Percentiles rank a stretch among this genome's conserved stretches.
These are phyloP conservation scores for Gobius niger DNA, from an alignment of 2,113 vertebrate genomes.

Conservation along the genomic window DNA sequence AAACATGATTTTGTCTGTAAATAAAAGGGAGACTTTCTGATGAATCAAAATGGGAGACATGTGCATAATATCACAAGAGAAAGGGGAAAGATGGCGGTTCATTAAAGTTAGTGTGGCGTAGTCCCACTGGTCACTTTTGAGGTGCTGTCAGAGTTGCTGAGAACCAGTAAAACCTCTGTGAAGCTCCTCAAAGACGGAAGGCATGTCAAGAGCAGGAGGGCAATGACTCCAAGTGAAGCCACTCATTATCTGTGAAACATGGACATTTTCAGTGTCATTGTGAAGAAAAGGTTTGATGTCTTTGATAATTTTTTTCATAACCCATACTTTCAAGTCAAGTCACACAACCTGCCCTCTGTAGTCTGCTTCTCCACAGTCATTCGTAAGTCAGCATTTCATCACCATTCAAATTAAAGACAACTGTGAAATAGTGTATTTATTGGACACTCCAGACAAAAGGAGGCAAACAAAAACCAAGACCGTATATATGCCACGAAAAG, in stretches of 20 bases:
- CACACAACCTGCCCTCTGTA: neutral
- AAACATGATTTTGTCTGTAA: too few relatives aligned
- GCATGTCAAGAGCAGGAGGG: slow-evolving; percentile 49
- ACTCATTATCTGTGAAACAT: slow-evolving; percentile 33
- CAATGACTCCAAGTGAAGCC: slow-evolving; percentile 33
- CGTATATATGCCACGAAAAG: neutral
- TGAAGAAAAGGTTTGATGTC: neutral
- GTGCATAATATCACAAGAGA: slow-evolving; percentile 58
- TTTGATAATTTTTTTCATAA: neutral
- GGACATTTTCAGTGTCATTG: slow-evolving; percentile 32
- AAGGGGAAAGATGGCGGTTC: slow-evolving; percentile 62
- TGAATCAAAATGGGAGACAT: slow-evolving; percentile 15
- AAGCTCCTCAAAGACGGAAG: slow-evolving; percentile 51
- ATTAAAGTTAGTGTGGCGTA: slow-evolving; percentile 64
- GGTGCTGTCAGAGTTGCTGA: slow-evolving; percentile 48
- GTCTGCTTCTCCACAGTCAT: too few relatives aligned
- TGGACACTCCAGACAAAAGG: too few relatives aligned
- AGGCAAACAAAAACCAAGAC: too few relatives aligned
- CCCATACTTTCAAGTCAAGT: neutral
- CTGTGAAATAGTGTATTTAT: too few relatives aligned
- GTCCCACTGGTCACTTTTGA: slow-evolving; percentile 41
- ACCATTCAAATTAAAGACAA: too few relatives aligned
- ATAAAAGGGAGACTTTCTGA: neutral
- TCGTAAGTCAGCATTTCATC: too few relatives aligned
- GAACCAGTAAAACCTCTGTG: slow-evolving; percentile 40